A percentile compares a stretch with the other conserved stretches of the same genome.
phyloP scores from a whole-genome alignment of 2,888 invertebrate species.

The Clusia tigrina region DNA sequence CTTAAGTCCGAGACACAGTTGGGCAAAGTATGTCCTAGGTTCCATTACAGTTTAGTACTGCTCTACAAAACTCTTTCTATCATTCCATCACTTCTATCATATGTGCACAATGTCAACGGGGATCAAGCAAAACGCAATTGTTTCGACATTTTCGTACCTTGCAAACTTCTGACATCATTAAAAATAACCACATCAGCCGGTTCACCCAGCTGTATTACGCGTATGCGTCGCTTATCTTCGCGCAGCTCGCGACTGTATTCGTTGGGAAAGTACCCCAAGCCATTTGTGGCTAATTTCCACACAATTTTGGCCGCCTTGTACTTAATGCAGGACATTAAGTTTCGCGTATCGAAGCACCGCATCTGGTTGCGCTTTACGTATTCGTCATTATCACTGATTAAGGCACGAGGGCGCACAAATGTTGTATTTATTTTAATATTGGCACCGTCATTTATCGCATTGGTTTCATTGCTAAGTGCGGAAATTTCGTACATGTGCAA shows the following conservation, averaged over 20 bases:
- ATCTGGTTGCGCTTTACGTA: constrained; percentile 56
- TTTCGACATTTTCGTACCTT: constrained; percentile 48
- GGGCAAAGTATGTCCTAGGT: too few species aligned
- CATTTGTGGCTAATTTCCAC: constrained; percentile 59
- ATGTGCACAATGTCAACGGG: too few species aligned
- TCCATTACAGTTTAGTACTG: too few species aligned
- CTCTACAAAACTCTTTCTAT: too few species aligned
- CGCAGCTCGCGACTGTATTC: constrained; percentile 52
- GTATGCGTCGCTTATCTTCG: constrained; percentile 44
- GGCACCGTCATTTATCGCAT: neutral
- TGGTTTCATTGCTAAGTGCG: neutral
- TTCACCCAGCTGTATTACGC: constrained; percentile 56
- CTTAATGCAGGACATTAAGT: constrained; percentile 59
- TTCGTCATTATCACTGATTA: constrained; percentile 49
- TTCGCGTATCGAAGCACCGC: constrained; percentile 54
- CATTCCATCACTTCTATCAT: too few species aligned
- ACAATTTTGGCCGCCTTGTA: constrained; percentile 57
- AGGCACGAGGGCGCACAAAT: constrained; percentile 16
- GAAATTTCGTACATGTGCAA: neutral
- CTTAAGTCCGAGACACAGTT: too few species aligned
- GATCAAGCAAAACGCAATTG: too few species aligned
- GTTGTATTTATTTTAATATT: neutral
- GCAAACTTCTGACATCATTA: constrained; percentile 51
- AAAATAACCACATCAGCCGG: constrained; percentile 55
- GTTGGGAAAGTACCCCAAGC: constrained; percentile 57